Base-by-base conservation (phyloP, 2,888 invertebrate species). In the Pollenia angustigena region DNA sequence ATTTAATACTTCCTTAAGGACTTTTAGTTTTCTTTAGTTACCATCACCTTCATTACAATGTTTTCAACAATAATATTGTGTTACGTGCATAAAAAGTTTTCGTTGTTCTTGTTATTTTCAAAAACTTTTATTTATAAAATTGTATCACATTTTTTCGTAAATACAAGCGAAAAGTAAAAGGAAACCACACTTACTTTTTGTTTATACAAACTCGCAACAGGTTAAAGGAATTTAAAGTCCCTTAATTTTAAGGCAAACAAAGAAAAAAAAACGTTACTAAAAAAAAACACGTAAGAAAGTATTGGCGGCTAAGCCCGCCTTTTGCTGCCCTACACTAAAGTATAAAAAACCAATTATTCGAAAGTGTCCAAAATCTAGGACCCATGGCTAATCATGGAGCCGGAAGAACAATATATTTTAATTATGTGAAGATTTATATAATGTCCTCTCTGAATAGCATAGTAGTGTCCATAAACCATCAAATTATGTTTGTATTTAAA, bases 191-290 rank as follows among this genome's bases (percentile, higher is more conserved):
- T 23, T 23, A 18, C 66, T 46, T 46, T 18, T 66, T 48, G 11
- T 66, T 18, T 66, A 4, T 66, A 48, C 11, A 44, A 50, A 40
- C 16, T 18, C 0, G n/a, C 16, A 32, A 40, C 68, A 69, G n/a
- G n/a, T 23, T 66, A 50, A 14, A 68, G 50, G 68, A 52, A 50
- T 16, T 69, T 52, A 7, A n/a, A 52, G 11, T 74, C 48, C 10
- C n/a, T 74, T 12, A 74, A 58, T 72, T 72, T 74, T 60, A n/a
- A 40, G 16, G 50, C 46, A 75, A 75, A 75, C 16, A 48, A 50
- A 50, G 60, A 40, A 16, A 23, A 40, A 23, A 46, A 58, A 72
- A 7, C 2, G 23, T 32, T 40, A 50, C 16, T n/a, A n/a, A n/a
- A n/a, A 48, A 52, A 50, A n/a, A 32, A 32, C 32, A 32, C 4